phyloP scores from a whole-genome alignment of 1,140 invertebrate genomes.

The Archegozetes longisetosus region DNA sequence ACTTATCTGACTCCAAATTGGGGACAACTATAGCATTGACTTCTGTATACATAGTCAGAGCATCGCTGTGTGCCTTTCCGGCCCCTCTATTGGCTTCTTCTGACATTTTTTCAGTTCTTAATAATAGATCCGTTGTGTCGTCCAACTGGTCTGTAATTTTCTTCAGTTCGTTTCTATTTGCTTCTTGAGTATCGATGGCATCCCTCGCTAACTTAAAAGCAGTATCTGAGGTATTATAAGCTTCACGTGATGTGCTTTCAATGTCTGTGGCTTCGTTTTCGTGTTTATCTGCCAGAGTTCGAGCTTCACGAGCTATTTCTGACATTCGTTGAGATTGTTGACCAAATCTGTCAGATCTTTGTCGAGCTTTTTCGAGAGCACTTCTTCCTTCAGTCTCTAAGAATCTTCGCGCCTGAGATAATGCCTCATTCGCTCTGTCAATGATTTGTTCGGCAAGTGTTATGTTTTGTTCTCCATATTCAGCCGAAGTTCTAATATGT shows the following conservation, averaged over 20 bases:
- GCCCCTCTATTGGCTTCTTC: constrained; percentile 52
- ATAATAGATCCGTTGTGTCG: constrained; percentile 22
- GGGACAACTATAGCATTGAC: constrained; percentile 57
- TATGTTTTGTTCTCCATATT: constrained; percentile 36
- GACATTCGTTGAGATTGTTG: constrained; percentile 82
- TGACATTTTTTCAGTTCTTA: constrained; percentile 47
- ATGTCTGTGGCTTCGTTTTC: constrained; percentile 59
- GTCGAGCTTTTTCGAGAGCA: constrained; percentile 57
- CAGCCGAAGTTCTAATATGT: constrained; percentile 25
- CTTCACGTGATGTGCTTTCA: constrained; percentile 53
- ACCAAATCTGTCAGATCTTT: constrained; percentile 67
- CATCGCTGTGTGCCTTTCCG: constrained; percentile 54
- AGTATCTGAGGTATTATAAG: constrained; percentile 58
- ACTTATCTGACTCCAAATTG: constrained; percentile 43
- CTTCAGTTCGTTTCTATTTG: constrained; percentile 40
- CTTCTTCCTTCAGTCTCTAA: constrained; percentile 58
- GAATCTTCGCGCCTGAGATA: constrained; percentile 51
- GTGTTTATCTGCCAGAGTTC: constrained; percentile 54
- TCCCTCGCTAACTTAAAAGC: constrained; percentile 64
- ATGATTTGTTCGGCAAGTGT: constrained; percentile 54
- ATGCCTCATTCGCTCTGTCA: constrained; percentile 47
- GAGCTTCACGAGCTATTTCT: constrained; percentile 65
- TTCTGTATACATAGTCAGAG: constrained; percentile 53
- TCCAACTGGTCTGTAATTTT: constrained; percentile 43
- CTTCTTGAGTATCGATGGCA: constrained; percentile 51